phyloP scores from a whole-genome alignment of 2,888 invertebrate genomes.

The Sabellastarte sp. region DNA sequence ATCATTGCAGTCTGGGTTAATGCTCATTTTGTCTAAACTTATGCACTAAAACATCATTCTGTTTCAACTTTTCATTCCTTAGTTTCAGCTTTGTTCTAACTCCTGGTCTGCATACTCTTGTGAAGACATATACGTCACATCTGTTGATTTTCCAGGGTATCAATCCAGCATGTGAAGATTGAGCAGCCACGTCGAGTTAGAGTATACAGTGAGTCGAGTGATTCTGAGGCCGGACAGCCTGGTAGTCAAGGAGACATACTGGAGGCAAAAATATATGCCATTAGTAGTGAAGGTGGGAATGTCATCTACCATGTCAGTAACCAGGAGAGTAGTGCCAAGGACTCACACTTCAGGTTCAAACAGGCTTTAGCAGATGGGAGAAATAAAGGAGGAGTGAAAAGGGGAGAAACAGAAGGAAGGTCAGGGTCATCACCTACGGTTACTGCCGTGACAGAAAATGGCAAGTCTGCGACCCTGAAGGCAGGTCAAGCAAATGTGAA shows the following conservation, averaged over 20 bases:
- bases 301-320: slow-evolving; percentile 64
- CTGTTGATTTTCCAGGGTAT: slow-evolving; percentile 39
- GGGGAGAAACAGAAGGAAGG: background rate
- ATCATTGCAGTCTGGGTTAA: no score
- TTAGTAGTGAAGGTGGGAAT: slow-evolving; percentile 79
- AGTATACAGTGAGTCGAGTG: slow-evolving; percentile 37
- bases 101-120: no score
- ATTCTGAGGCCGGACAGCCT: slow-evolving; percentile 33
- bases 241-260: slow-evolving; percentile 3
- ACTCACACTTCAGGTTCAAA: no score
- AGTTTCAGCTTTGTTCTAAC: no score
- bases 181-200: slow-evolving; percentile 52
- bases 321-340: slow-evolving; percentile 18
- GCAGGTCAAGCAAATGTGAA: slow-evolving; percentile 13
- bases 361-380: no score
- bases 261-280: slow-evolving; percentile 72
- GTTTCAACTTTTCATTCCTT: no score
- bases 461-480: slow-evolving; percentile 26
- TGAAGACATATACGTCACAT: no score
- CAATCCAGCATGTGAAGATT: slow-evolving; percentile 63
- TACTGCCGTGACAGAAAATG: slow-evolving; percentile 61
- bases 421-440: slow-evolving; percentile 61
- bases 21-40: no score
- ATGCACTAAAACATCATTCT: no score
- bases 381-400: no score